Evolutionary conservation across 53 echinoderm and acorn worm species (phyloP).

Genomic region (Mesocentrotus franciscanus): DNA sequence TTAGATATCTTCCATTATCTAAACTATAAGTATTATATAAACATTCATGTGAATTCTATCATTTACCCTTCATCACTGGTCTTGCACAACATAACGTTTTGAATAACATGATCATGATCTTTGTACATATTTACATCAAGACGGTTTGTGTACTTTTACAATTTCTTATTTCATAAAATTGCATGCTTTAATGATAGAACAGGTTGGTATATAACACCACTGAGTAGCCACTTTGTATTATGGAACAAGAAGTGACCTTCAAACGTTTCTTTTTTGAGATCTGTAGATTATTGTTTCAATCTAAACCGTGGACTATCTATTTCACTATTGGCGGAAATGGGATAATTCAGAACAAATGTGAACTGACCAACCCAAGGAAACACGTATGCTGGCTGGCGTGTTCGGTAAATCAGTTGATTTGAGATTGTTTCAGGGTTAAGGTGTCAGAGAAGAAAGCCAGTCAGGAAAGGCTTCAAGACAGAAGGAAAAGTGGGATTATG

Average conservation of each 20-base stretch:
- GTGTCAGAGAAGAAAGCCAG: slow-evolving; percentile 4
- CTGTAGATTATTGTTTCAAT: neutral
- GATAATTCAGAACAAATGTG: neutral
- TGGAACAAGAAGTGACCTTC: neutral
- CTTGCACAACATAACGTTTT: too few species aligned
- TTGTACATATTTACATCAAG: neutral
- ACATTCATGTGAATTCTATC: too few species aligned
- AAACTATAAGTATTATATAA: neutral
- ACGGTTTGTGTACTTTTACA: neutral
- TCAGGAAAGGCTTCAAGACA: neutral
- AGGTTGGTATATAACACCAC: too few species aligned
- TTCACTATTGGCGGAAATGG: slow-evolving; percentile 9
- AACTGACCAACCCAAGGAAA: slow-evolving; percentile 40
- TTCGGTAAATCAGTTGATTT: neutral
- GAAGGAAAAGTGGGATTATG: slow-evolving; percentile 23
- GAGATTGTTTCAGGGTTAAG: neutral
- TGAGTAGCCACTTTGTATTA: neutral
- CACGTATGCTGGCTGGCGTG: slow-evolving; percentile 15
- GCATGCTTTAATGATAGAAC: neutral
- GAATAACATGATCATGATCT: neutral
- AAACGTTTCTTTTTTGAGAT: neutral
- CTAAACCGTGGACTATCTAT: neutral
- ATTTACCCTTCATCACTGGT: too few species aligned
- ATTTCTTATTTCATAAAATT: neutral
- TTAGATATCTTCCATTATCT: neutral